These are phyloP conservation scores for Leptatherina wallacei DNA, from an alignment of 2,797 vertebrate species.

Conservation along the genomic window DNA sequence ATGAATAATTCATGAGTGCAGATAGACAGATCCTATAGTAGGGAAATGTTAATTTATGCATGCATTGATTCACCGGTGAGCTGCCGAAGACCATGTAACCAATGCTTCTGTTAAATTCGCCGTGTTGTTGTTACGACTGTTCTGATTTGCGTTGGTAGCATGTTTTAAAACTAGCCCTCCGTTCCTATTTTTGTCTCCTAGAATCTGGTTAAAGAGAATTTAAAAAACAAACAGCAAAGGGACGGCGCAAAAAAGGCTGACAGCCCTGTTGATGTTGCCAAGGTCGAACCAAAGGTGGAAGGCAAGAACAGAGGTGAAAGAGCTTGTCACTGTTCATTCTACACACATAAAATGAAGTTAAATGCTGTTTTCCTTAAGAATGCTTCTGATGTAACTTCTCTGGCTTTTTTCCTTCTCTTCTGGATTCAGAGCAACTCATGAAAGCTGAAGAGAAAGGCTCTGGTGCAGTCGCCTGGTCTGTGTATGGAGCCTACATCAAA, in stretches of 20 bases:
- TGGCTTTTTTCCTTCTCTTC: not conserved
- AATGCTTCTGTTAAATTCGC: constrained; percentile 60
- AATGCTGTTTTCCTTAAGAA: constrained; percentile 7
- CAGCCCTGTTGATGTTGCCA: constrained; percentile 28
- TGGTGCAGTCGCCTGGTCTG: constrained; percentile 80
- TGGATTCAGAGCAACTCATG: constrained; percentile 80
- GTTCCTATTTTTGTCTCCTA: constrained; percentile 43
- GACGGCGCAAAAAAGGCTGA: constrained; percentile 41
- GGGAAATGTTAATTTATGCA: constrained; percentile 79
- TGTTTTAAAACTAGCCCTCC: constrained; percentile 9
- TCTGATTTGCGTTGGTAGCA: constrained; percentile 41
- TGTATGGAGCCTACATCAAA: constrained; percentile 86
- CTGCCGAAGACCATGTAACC: constrained; percentile 65
- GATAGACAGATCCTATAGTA: constrained; percentile 48
- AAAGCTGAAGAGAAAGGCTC: constrained; percentile 84
- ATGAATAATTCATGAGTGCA: constrained; percentile 78
- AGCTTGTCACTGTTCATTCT: not conserved
- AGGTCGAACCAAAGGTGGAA: constrained; percentile 56
- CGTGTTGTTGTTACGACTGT: constrained; percentile 40
- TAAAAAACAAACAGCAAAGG: constrained; percentile 75
- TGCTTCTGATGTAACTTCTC: not conserved
- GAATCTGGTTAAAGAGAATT: constrained; percentile 82
- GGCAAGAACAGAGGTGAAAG: constrained; percentile 75
- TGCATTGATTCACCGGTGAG: constrained; percentile 71
- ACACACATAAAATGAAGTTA: constrained; percentile 2